A percentile compares a stretch with the other conserved stretches of the same genome.
Evolutionary conservation across 2,797 vertebrate species (phyloP).

Genomic region (Acanthopagrus latus): DNA sequence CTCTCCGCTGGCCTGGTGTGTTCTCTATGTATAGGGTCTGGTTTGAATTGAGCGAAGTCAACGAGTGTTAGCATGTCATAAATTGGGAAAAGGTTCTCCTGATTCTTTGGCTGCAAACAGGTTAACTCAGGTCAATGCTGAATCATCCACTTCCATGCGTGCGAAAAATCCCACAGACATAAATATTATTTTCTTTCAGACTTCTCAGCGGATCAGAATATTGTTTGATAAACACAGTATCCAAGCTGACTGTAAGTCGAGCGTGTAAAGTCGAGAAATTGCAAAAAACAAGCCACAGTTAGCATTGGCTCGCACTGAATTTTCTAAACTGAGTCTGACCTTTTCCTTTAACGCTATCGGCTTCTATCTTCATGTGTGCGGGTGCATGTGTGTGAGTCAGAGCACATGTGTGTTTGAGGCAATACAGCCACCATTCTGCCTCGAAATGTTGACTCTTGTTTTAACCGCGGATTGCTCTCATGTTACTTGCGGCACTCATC

Average conservation of each 20-base stretch:
- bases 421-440: slow-evolving; percentile 64
- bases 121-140: slow-evolving; percentile 64
- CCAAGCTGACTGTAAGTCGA: slow-evolving; percentile 68
- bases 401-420: slow-evolving; percentile 57
- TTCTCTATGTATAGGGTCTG: slow-evolving; percentile 42
- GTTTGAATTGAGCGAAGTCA: slow-evolving; percentile 34
- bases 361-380: slow-evolving; percentile 32
- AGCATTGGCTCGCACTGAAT: slow-evolving; percentile 59
- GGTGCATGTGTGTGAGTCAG: slow-evolving; percentile 12
- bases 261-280: slow-evolving; percentile 61
- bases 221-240: slow-evolving; percentile 74
- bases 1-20: slow-evolving; percentile 26
- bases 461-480: slow-evolving; percentile 76
- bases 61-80: slow-evolving; percentile 62
- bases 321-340: slow-evolving; percentile 71
- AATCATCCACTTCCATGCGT: slow-evolving; percentile 62
- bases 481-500: slow-evolving; percentile 82
- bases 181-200: slow-evolving; percentile 61
- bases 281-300: slow-evolving; percentile 68
- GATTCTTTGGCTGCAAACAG: slow-evolving; percentile 44
- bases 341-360: slow-evolving; percentile 48
- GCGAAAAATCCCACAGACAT: slow-evolving; percentile 64
- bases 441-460: slow-evolving; percentile 72
- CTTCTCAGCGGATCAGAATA: slow-evolving; percentile 60
- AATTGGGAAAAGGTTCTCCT: slow-evolving; percentile 46